These are phyloP conservation scores for Monarcha castaneiventris DNA, from an alignment of 2,113 vertebrate species.

Conservation along the genomic window DNA sequence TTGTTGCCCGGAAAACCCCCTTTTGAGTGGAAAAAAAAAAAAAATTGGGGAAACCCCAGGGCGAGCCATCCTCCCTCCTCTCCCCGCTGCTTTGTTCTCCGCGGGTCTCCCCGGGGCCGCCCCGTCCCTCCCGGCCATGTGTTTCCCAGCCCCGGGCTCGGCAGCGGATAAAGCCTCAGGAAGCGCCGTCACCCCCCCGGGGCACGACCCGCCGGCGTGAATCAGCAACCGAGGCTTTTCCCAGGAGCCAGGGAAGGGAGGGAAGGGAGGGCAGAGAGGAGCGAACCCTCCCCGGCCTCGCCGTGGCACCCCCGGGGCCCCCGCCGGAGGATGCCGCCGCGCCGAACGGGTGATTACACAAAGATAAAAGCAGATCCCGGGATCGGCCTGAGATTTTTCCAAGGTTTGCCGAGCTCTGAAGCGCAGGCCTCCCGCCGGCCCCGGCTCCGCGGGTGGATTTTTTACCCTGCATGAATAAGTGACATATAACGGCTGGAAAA, in stretches of 20 bases:
- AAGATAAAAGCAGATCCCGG: conserved; percentile 38
- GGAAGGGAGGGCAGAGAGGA: not conserved
- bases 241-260: not conserved
- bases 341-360: conserved; percentile 41
- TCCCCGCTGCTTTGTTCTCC: not conserved
- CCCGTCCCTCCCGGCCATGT: not conserved
- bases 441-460: conserved; percentile 6
- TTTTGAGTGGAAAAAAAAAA: no score
- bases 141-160: not conserved
- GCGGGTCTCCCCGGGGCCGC: not conserved
- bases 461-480: conserved; percentile 38
- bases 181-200: not conserved
- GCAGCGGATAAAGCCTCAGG: not conserved
- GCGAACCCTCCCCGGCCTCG: not conserved
- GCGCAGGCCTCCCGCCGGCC: conserved; percentile 11
- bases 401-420: not conserved
- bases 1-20: not conserved
- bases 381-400: not conserved
- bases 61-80: not conserved
- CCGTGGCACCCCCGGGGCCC: not conserved
- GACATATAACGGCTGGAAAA: conserved; percentile 64
- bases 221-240: not conserved
- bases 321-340: not conserved
- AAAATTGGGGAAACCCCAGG: not conserved
- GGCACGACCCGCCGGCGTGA: not conserved